Evolutionary conservation across 1,140 invertebrate genomes (phyloP).

Genomic region (Calephelis nemesis): DNA sequence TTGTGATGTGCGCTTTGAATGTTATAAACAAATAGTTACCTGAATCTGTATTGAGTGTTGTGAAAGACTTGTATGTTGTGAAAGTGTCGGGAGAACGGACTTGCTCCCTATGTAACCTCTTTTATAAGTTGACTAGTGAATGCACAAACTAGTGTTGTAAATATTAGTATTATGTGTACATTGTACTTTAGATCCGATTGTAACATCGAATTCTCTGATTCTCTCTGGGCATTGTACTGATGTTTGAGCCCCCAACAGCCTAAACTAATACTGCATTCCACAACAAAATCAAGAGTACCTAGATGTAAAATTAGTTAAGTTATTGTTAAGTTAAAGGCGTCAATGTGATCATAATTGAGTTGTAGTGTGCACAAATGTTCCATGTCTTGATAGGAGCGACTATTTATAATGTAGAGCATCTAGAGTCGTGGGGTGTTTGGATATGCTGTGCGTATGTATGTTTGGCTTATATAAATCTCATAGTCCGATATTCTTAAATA

Average conservation of each 20-base stretch:
- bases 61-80: conserved; percentile 43
- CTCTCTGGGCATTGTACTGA: conserved; percentile 71
- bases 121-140: conserved; percentile 64
- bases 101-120: conserved; percentile 34
- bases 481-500: conserved; percentile 65
- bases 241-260: conserved; percentile 60
- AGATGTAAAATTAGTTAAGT: conserved; percentile 52
- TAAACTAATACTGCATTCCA: conserved; percentile 73
- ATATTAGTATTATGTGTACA: conserved; percentile 76
- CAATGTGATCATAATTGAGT: conserved; percentile 73
- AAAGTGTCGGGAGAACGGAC: conserved; percentile 39
- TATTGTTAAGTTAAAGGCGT: conserved; percentile 67
- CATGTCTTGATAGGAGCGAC: conserved; percentile 57
- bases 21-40: conserved; percentile 68
- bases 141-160: conserved; percentile 76
- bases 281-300: conserved; percentile 63
- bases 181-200: conserved; percentile 61
- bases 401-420: conserved; percentile 66
- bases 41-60: conserved; percentile 51
- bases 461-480: conserved; percentile 73
- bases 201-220: conserved; percentile 67
- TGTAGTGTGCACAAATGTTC: conserved; percentile 71
- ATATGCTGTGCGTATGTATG: conserved; percentile 71
- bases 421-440: conserved; percentile 67
- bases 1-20: conserved; percentile 73